Percentiles rank a stretch among this genome's conserved stretches.
These are phyloP conservation scores for Lithophane leautieri DNA, from an alignment of 2,888 invertebrate genomes.

Conservation along the genomic window DNA sequence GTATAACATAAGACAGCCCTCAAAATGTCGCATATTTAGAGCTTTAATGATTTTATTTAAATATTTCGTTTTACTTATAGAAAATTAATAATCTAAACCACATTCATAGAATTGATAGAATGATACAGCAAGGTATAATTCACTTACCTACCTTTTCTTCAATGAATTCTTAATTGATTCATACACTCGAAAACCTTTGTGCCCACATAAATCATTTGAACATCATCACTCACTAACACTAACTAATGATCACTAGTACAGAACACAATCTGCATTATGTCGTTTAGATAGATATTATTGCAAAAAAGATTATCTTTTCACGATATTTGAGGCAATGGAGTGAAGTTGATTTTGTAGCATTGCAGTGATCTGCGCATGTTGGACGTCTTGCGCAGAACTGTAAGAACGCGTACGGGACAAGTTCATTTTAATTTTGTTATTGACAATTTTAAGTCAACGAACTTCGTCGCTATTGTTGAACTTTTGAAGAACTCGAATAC, in stretches of 20 bases:
- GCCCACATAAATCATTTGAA: conserved; percentile 72
- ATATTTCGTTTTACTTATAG: not conserved
- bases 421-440: conserved; percentile 84
- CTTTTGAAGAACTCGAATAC: conserved; percentile 51
- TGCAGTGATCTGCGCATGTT: conserved; percentile 89
- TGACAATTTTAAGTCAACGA: conserved; percentile 86
- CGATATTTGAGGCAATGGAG: conserved; percentile 77
- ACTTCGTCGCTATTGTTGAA: conserved; percentile 71
- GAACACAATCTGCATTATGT: conserved; percentile 74
- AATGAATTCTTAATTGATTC: conserved; percentile 67
- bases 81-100: not conserved
- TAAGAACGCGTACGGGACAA: conserved; percentile 69
- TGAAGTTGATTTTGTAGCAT: conserved; percentile 88
- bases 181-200: conserved; percentile 62
- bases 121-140: conserved; percentile 55
- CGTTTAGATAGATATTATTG: conserved; percentile 66
- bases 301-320: conserved; percentile 78
- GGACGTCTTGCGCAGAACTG: conserved; percentile 84
- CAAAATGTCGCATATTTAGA: conserved; percentile 6
- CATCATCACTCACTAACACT: conserved; percentile 73
- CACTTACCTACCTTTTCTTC: conserved; percentile 71
- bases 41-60: not conserved
- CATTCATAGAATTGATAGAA: conserved; percentile 47
- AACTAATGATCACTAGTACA: conserved; percentile 63
- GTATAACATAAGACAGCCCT: conserved; percentile 42